Evolutionary conservation across 2,888 invertebrate genomes (phyloP).

Genomic region (Latheticus oryzae): DNA sequence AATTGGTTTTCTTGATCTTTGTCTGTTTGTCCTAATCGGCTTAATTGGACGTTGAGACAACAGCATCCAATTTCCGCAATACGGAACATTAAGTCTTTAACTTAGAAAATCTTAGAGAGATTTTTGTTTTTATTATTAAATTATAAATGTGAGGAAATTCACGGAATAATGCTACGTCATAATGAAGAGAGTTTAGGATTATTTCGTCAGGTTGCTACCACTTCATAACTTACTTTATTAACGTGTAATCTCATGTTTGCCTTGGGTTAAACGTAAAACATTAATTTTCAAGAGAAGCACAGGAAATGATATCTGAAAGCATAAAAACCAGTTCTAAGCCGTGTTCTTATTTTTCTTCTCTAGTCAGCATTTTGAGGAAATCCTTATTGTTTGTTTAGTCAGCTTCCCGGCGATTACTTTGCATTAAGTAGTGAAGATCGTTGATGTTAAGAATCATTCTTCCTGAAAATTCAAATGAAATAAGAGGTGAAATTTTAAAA

Average conservation of each 20-base stretch:
- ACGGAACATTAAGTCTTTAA: too few species aligned
- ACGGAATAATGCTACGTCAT: conserved; percentile 1
- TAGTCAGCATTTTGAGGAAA: too few species aligned
- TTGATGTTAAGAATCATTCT: too few species aligned
- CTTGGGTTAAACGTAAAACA: conserved; percentile 29
- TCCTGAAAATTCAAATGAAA: too few species aligned
- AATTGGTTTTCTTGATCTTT: too few species aligned
- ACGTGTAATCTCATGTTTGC: conserved; percentile 29
- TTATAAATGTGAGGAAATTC: conserved; percentile 3
- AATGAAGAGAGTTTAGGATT: conserved; percentile 21
- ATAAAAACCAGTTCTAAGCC: not conserved
- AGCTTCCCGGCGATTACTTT: too few species aligned
- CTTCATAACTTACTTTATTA: conserved; percentile 29
- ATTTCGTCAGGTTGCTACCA: conserved; percentile 21
- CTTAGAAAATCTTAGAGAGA: too few species aligned
- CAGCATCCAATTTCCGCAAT: not conserved
- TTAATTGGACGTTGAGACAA: conserved; percentile 6
- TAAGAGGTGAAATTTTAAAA: too few species aligned
- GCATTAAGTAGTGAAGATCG: too few species aligned
- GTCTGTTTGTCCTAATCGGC: conserved; percentile 1
- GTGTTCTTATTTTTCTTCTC: too few species aligned
- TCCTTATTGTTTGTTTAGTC: too few species aligned
- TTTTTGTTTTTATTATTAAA: conserved; percentile 1
- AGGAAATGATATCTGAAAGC: conserved; percentile 6
- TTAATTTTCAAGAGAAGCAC: conserved; percentile 14